These are phyloP conservation scores for Paraplagusia blochii DNA, from an alignment of 2,113 vertebrate species.

Conservation along the genomic window DNA sequence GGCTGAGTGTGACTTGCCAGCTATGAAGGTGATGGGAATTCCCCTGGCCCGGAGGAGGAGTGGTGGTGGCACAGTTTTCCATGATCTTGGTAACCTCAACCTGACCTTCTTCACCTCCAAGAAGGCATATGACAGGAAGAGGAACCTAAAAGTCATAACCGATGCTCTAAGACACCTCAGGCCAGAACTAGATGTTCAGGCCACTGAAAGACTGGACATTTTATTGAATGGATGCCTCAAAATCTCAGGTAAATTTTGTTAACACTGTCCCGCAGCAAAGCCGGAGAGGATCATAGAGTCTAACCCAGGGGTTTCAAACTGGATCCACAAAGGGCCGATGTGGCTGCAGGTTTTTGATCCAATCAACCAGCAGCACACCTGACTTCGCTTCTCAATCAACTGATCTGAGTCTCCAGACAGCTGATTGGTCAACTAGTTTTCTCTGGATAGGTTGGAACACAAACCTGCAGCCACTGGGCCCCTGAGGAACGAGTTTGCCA, in stretches of 20 bases:
- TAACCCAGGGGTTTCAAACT: too few relatives aligned
- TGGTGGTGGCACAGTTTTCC: conserved; percentile 94
- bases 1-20: conserved; percentile 85
- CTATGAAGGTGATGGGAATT: conserved; percentile 78
- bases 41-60: conserved; percentile 87
- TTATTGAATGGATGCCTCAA: conserved; percentile 83
- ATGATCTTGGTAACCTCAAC: conserved; percentile 96
- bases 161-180: conserved; percentile 77
- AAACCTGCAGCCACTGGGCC: too few relatives aligned
- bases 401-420: too few relatives aligned
- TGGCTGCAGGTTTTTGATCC: too few relatives aligned
- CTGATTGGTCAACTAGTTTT: too few relatives aligned
- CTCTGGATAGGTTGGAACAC: too few relatives aligned
- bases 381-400: too few relatives aligned
- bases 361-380: too few relatives aligned
- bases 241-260: conserved; percentile 76
- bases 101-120: conserved; percentile 92
- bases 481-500: too few relatives aligned
- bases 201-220: conserved; percentile 85
- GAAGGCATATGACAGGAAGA: conserved; percentile 82
- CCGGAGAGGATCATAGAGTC: too few relatives aligned
- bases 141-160: conserved; percentile 85
- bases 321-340: too few relatives aligned
- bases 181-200: conserved; percentile 78
- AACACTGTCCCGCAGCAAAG: too few relatives aligned